phyloP scores from a whole-genome alignment of 2,888 invertebrate species.

The Polydrusus cervinus region DNA sequence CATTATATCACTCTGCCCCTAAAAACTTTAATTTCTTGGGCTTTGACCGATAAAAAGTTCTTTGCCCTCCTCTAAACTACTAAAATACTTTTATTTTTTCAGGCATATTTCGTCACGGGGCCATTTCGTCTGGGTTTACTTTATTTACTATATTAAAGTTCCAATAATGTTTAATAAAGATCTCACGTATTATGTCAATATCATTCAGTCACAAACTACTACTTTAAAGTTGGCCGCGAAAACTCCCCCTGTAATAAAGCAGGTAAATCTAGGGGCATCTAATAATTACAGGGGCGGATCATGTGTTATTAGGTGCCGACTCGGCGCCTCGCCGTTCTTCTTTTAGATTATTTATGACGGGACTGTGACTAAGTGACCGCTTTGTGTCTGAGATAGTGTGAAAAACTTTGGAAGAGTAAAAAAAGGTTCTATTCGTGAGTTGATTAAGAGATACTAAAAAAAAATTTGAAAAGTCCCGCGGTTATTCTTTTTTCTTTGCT shows the following conservation, averaged over 20 bases:
- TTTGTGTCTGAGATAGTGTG: conserved; percentile 28
- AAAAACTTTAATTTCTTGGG: too few species aligned
- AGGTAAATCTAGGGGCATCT: conserved; percentile 64
- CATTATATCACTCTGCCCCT: too few species aligned
- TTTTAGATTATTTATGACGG: conserved; percentile 32
- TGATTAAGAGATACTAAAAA: too few species aligned
- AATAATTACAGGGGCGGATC: conserved; percentile 66
- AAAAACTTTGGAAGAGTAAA: conserved; percentile 16
- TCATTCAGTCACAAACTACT: background rate
- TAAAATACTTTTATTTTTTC: too few species aligned
- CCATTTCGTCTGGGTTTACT: background rate
- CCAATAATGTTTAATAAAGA: conserved; percentile 14
- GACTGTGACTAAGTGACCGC: conserved; percentile 28
- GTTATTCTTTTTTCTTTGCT: too few species aligned
- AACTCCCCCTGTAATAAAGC: conserved; percentile 58
- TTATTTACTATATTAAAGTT: background rate
- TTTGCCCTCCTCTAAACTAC: too few species aligned
- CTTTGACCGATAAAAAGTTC: too few species aligned
- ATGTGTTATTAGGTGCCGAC: conserved; percentile 57
- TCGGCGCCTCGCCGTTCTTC: conserved; percentile 40
- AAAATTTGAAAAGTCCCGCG: too few species aligned
- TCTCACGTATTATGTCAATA: conserved; percentile 1
- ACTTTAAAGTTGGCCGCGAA: conserved; percentile 36
- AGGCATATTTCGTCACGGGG: too few species aligned
- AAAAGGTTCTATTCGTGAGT: too few species aligned